These are phyloP conservation scores for Cyclina sinensis DNA, from an alignment of 1,140 invertebrate species.

Conservation along the genomic window DNA sequence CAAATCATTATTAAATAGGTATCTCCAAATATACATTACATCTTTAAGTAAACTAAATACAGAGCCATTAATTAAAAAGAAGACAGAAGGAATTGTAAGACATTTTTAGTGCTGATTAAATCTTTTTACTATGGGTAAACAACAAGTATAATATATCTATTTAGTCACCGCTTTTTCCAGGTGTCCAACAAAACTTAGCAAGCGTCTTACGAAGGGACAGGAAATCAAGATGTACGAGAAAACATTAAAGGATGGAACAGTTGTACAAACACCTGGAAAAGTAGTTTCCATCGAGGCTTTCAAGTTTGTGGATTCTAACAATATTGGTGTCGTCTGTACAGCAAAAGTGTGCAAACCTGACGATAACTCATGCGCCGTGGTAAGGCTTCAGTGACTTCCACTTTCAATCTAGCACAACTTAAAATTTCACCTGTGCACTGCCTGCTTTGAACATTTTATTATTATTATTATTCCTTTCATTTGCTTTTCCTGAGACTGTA, in stretches of 20 bases:
- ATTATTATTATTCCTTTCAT: too few relatives aligned
- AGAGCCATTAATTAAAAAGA: background rate
- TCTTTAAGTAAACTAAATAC: too few relatives aligned
- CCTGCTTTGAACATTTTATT: too few relatives aligned
- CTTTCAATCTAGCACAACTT: too few relatives aligned
- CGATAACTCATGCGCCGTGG: background rate
- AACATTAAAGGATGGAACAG: background rate
- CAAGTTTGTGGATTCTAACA: slow-evolving; percentile 3
- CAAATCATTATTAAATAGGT: too few relatives aligned
- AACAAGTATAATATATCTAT: too few relatives aligned
- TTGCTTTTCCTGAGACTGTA: too few relatives aligned
- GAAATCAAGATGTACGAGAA: background rate
- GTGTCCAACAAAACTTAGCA: slow-evolving; percentile 14
- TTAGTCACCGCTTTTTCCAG: too few relatives aligned
- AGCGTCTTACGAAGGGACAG: background rate
- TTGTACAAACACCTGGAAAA: background rate
- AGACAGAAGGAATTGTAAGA: background rate
- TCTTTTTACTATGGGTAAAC: background rate
- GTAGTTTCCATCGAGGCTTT: background rate
- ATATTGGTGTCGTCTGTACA: slow-evolving; percentile 1
- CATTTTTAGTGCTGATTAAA: background rate
- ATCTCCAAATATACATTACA: too few relatives aligned
- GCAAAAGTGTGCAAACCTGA: slow-evolving; percentile 12
- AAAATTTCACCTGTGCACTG: too few relatives aligned
- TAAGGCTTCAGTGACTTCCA: too few relatives aligned